Conservation (phyloP, 2,113 vertebrate genomes). For the Capreolus pygargus region DNA sequence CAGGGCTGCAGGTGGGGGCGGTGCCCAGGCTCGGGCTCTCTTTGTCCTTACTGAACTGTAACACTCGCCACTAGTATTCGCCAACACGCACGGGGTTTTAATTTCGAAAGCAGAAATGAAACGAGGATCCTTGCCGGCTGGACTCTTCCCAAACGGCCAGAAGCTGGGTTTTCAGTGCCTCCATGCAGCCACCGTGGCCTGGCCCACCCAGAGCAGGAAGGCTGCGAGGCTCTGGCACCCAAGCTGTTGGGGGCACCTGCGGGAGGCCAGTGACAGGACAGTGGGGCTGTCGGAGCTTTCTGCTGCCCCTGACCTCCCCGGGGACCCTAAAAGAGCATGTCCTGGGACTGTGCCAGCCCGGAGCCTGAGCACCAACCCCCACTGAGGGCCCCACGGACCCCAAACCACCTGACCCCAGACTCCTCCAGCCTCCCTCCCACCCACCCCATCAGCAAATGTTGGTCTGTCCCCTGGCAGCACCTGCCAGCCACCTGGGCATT, state of each 20-base stretch:
- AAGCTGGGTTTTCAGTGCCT: not conserved
- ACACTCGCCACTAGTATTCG: not conserved
- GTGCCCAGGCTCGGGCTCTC: not conserved
- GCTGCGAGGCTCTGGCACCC: not conserved
- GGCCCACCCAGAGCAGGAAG: not conserved
- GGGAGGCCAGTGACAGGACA: not conserved
- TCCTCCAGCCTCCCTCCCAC: too few species aligned
- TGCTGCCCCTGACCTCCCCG: not conserved
- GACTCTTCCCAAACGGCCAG: not conserved
- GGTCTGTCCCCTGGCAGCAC: not conserved
- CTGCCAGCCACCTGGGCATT: not conserved
- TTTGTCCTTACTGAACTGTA: not conserved
- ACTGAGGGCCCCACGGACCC: not conserved
- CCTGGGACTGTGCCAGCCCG: not conserved
- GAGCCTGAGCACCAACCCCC: not conserved
- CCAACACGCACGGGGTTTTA: not conserved
- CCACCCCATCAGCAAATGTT: not conserved
- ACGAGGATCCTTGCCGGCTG: not conserved
- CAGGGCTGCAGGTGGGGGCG: not conserved
- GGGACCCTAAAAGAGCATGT: not conserved
- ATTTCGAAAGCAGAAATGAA: conserved; percentile 68
- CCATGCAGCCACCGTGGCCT: not conserved
- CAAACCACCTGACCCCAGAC: not conserved
- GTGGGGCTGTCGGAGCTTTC: not conserved
- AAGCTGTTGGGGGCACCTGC: not conserved